phyloP scores from a whole-genome alignment of 2,113 vertebrate species.

The Paradoxurus hermaphroditus region DNA sequence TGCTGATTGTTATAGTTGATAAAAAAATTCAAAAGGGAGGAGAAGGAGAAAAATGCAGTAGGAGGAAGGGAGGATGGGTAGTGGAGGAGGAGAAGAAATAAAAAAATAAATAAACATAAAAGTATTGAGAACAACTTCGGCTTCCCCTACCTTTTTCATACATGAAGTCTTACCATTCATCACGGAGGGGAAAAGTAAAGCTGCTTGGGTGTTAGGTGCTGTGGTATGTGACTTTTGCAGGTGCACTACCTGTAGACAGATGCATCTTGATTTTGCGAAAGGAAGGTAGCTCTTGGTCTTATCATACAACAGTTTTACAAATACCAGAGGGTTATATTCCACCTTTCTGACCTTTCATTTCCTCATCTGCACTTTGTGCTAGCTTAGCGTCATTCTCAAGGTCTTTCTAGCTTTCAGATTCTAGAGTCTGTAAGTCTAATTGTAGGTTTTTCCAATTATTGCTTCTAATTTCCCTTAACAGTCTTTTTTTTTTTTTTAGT shows the following conservation, averaged over 20 bases:
- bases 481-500: not conserved
- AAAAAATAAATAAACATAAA: not conserved
- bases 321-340: not conserved
- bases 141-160: not conserved
- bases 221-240: not conserved
- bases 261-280: not conserved
- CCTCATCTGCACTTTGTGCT: conserved; percentile 13
- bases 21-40: not conserved
- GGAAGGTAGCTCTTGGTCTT: not conserved
- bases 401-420: conserved; percentile 10
- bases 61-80: not conserved
- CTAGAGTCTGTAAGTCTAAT: conserved; percentile 3
- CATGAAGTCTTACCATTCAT: not conserved
- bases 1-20: not conserved
- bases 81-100: not conserved
- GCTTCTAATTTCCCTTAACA: not conserved
- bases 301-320: not conserved
- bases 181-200: not conserved
- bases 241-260: not conserved
- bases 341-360: conserved; percentile 33
- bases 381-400: not conserved
- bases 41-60: not conserved
- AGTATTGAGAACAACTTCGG: not conserved
- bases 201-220: not conserved
- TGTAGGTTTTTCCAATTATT: conserved; percentile 27